Percentiles rank a stretch among this genome's conserved stretches.
Conservation (phyloP, 2,113 vertebrate species). For the Junco hyemalis region DNA sequence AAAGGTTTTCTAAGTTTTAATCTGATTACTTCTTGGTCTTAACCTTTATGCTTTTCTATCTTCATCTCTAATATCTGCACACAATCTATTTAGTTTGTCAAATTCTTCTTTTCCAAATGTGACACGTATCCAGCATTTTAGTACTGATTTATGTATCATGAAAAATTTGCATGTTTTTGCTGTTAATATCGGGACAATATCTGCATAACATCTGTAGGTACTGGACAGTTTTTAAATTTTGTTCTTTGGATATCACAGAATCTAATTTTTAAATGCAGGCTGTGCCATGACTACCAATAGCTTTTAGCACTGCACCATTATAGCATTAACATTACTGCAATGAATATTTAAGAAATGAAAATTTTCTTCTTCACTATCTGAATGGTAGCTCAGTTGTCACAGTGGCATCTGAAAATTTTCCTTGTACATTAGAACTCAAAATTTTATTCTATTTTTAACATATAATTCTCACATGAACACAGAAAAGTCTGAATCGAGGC, state of each 20-base stretch:
- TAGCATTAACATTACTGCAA: background rate
- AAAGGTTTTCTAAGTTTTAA: background rate
- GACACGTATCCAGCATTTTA: background rate
- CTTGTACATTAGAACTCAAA: background rate
- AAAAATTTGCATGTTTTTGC: background rate
- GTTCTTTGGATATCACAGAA: background rate
- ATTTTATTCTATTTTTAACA: background rate
- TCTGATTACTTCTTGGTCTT: background rate
- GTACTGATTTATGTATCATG: background rate
- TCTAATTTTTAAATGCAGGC: background rate
- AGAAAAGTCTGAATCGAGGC: background rate
- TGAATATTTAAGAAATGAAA: background rate
- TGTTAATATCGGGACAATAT: background rate
- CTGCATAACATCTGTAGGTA: background rate
- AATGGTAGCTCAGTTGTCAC: background rate
- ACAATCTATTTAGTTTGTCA: background rate
- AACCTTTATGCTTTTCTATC: background rate
- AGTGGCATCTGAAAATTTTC: background rate
- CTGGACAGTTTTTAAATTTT: background rate
- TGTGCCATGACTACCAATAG: background rate
- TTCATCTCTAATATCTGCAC: background rate
- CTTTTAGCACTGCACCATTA: background rate
- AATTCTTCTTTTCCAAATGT: background rate
- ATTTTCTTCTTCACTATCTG: background rate
- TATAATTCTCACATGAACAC: background rate